phyloP scores from a whole-genome alignment of 1,140 invertebrate genomes.

The Cheumatopsyche charites region DNA sequence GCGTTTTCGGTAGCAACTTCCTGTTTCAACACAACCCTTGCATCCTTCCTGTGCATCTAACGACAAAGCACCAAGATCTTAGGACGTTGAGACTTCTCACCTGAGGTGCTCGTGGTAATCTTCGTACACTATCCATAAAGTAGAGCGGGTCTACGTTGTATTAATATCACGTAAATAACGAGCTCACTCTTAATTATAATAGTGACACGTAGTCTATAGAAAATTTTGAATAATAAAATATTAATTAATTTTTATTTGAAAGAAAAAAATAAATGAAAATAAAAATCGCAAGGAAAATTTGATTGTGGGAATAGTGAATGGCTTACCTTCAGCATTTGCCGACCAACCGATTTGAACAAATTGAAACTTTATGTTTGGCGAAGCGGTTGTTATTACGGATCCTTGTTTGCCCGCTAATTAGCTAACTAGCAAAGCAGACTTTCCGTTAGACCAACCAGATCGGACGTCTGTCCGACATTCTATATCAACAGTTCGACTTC shows the following conservation, averaged over 20 bases:
- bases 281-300: not conserved
- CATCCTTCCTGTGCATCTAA: conserved; percentile 23
- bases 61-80: not conserved
- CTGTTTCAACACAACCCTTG: conserved; percentile 28
- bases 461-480: conserved; percentile 14
- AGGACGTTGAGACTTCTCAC: conserved; percentile 16
- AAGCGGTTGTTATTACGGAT: conserved; percentile 41
- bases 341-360: conserved; percentile 29
- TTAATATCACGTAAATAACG: not conserved
- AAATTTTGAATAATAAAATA: not conserved
- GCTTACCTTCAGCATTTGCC: not conserved
- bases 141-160: not conserved
- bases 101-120: conserved; percentile 32
- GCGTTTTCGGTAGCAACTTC: conserved; percentile 34
- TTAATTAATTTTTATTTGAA: too few relatives aligned
- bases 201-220: not conserved
- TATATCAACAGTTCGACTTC: conserved; percentile 47
- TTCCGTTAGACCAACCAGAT: conserved; percentile 8
- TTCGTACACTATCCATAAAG: not conserved
- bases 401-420: conserved; percentile 64
- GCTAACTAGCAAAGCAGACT: conserved; percentile 50
- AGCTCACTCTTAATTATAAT: not conserved
- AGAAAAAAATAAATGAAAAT: too few relatives aligned
- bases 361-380: conserved; percentile 36
- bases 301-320: not conserved